Percentiles rank a stretch among this genome's conserved stretches.
phyloP scores from a whole-genome alignment of 2,797 vertebrate species.

The Xenentodon cancila region DNA sequence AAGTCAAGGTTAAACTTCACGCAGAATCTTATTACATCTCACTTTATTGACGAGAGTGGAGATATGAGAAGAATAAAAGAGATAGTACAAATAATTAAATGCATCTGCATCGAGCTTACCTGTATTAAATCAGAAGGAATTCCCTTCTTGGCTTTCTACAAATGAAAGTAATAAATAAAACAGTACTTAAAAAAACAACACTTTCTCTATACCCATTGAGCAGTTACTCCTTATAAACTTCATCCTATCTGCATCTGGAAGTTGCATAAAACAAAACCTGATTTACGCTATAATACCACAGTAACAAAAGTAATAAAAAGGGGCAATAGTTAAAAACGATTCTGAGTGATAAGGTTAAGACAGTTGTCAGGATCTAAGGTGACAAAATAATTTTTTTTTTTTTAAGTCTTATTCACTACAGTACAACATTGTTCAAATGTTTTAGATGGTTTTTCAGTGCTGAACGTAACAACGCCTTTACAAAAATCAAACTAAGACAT shows the following conservation, averaged over 20 bases:
- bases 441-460: not conserved
- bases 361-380: constrained; percentile 8
- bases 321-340: constrained; percentile 17
- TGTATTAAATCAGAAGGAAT: constrained; percentile 7
- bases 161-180: constrained; percentile 33
- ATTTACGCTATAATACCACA: constrained; percentile 23
- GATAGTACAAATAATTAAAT: constrained; percentile 2
- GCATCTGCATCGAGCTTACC: not conserved
- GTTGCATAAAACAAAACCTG: constrained; percentile 29
- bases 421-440: constrained; percentile 2
- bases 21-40: constrained; percentile 11
- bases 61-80: not conserved
- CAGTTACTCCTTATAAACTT: constrained; percentile 17
- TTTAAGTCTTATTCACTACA: constrained; percentile 1
- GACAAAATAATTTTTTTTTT: constrained; percentile 2
- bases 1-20: constrained; percentile 6
- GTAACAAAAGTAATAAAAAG: constrained; percentile 18
- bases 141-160: constrained; percentile 12
- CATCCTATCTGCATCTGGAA: constrained; percentile 18
- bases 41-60: constrained; percentile 7
- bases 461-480: not conserved
- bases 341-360: constrained; percentile 9
- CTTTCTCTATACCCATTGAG: constrained; percentile 15
- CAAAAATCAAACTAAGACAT: not conserved
- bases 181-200: not conserved